Conservation (phyloP, 2,113 vertebrate genomes). For the Steatornis caripensis region DNA sequence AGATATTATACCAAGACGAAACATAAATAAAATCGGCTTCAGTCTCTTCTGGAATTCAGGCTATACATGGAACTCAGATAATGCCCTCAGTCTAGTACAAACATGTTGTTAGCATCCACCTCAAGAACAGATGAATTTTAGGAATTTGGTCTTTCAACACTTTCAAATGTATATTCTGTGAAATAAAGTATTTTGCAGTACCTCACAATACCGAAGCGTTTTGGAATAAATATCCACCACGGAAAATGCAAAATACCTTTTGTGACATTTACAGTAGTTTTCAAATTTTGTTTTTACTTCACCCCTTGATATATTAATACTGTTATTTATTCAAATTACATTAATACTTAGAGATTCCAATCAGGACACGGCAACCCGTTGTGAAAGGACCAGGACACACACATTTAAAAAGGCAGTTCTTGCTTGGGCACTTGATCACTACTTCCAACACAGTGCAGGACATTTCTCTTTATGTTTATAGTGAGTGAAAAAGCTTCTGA, state of each 20-base stretch:
- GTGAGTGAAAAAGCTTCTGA: conserved; percentile 26
- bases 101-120: conserved; percentile 17
- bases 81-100: conserved; percentile 46
- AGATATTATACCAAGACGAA: conserved; percentile 29
- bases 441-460: neutral
- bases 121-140: conserved; percentile 50
- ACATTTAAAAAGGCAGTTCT: neutral
- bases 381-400: neutral
- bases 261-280: neutral
- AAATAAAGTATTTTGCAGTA: conserved; percentile 8
- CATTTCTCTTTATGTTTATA: neutral
- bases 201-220: neutral
- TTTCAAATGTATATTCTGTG: neutral
- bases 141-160: conserved; percentile 63
- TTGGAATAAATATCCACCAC: neutral
- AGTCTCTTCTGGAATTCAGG: conserved; percentile 48
- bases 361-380: neutral
- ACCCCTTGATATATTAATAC: neutral
- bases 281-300: neutral
- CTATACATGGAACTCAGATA: conserved; percentile 47
- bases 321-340: neutral
- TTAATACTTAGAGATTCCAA: neutral
- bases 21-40: conserved; percentile 27
- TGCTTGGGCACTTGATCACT: neutral
- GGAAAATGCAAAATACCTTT: neutral